These are phyloP conservation scores for Pygocentrus nattereri DNA, from an alignment of 2,797 vertebrate genomes.

Conservation along the genomic window DNA sequence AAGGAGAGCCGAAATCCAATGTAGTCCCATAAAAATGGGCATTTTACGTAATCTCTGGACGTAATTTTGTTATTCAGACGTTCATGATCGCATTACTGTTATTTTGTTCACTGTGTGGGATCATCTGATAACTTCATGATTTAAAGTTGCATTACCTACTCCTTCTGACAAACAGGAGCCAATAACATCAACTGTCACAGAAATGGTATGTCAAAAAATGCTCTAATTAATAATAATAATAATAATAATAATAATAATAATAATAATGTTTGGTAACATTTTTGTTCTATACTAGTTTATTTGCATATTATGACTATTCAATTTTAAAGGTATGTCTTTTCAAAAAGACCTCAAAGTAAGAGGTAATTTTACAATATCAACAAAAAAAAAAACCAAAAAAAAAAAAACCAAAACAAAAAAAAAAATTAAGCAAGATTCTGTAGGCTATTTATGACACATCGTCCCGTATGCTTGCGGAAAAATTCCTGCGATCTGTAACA, in stretches of 20 bases:
- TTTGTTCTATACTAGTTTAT: constrained; percentile 81
- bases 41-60: neutral
- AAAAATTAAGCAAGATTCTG: constrained; percentile 47
- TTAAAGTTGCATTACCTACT: constrained; percentile 7
- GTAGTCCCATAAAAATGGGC: neutral
- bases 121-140: neutral
- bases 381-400: constrained; percentile 46
- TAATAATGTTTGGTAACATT: constrained; percentile 80
- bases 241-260: constrained; percentile 44
- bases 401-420: constrained; percentile 51
- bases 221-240: constrained; percentile 65
- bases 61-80: constrained; percentile 33
- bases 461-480: constrained; percentile 36
- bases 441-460: constrained; percentile 61
- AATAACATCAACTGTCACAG: constrained; percentile 54
- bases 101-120: neutral
- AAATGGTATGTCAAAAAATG: constrained; percentile 54
- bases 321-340: constrained; percentile 83
- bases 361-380: constrained; percentile 79
- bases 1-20: constrained; percentile 29
- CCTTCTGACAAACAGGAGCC: constrained; percentile 30
- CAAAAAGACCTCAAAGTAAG: constrained; percentile 78
- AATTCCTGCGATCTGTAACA: constrained; percentile 42
- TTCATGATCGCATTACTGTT: neutral
- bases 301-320: constrained; percentile 84